phyloP scores from a whole-genome alignment of 2,888 invertebrate genomes.

The Polyommatus icarus region DNA sequence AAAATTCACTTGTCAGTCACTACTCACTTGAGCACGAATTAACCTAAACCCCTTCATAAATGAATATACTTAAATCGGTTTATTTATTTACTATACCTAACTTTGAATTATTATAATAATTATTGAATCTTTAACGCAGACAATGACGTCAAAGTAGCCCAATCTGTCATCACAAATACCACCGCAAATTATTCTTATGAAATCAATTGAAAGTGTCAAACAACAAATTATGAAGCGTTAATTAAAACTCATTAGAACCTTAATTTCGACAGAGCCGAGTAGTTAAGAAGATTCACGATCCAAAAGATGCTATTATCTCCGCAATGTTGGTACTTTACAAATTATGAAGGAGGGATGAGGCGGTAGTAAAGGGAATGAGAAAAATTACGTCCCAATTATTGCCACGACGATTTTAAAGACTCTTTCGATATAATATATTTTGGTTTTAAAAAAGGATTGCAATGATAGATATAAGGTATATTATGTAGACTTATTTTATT shows the following conservation, averaged over 20 bases:
- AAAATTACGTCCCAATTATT: constrained; percentile 29
- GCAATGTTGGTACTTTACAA: constrained; percentile 60
- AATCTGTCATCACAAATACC: not conserved
- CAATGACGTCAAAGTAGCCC: not conserved
- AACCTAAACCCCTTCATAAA: too few species aligned
- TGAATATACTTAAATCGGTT: too few species aligned
- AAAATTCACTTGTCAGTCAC: too few species aligned
- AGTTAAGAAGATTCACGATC: constrained; percentile 78
- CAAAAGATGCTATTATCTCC: constrained; percentile 69
- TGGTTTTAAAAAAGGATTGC: not conserved
- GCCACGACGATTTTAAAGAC: constrained; percentile 27
- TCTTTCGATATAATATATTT: constrained; percentile 14
- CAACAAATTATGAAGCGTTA: constrained; percentile 70
- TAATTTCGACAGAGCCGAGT: constrained; percentile 74
- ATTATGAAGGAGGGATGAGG: constrained; percentile 62
- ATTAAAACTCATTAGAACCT: constrained; percentile 77
- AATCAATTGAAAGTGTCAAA: constrained; percentile 34
- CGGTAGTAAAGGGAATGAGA: constrained; percentile 49
- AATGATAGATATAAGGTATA: not conserved
- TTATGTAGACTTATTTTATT: too few species aligned
- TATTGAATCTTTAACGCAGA: not conserved
- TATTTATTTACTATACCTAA: too few species aligned
- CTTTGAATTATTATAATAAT: too few species aligned
- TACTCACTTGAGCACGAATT: too few species aligned
- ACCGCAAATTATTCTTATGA: not conserved